phyloP scores from a whole-genome alignment of 2,113 vertebrate species.

The Melozone crissalis region DNA sequence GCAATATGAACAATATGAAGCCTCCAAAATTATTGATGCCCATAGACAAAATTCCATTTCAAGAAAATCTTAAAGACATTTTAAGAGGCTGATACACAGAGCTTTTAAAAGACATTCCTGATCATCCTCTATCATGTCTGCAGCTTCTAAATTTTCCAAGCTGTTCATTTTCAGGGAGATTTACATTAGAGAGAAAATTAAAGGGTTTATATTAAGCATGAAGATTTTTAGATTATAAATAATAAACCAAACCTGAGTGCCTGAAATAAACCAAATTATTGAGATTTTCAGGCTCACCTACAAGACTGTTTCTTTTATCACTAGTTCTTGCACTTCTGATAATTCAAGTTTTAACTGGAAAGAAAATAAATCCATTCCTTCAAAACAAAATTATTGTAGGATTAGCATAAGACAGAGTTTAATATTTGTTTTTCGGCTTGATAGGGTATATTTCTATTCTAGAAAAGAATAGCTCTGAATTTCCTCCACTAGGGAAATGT shows the following conservation, averaged over 20 bases:
- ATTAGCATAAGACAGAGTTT: not conserved
- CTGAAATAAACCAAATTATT: not conserved
- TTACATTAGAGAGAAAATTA: not conserved
- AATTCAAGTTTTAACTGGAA: not conserved
- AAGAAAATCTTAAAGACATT: not conserved
- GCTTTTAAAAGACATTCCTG: not conserved
- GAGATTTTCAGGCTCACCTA: not conserved
- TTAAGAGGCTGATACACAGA: not conserved
- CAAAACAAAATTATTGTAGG: not conserved
- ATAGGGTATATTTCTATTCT: not conserved
- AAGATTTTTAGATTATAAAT: not conserved
- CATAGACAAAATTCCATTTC: not conserved
- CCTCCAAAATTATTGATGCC: not conserved
- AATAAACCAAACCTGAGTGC: not conserved
- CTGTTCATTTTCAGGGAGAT: not conserved
- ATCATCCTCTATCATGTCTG: not conserved
- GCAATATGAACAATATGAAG: not conserved
- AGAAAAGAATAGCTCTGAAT: not conserved
- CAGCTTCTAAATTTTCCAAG: not conserved
- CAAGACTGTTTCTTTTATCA: not conserved
- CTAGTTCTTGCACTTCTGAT: not conserved
- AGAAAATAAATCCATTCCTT: not conserved
- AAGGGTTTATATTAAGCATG: not conserved
- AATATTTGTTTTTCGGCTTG: not conserved
- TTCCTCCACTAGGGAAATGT: not conserved